phyloP scores from a whole-genome alignment of 2,113 vertebrate genomes.

The Hemiprocne comata region DNA sequence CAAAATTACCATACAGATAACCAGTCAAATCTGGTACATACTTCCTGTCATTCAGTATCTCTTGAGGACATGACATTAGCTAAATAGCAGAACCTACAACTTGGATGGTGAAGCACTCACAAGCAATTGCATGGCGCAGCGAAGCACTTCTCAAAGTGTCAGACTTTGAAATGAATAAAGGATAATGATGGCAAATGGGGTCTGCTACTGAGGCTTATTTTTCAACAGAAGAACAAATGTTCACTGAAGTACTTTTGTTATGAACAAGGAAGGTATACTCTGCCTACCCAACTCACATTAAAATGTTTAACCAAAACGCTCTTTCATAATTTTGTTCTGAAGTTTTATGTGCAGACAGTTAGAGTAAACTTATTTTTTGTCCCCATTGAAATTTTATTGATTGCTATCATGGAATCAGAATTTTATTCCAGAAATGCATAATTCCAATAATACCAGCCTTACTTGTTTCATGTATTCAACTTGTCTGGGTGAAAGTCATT shows the following conservation, averaged over 20 bases:
- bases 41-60: not conserved
- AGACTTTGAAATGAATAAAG: not conserved
- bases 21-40: not conserved
- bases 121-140: conserved; percentile 42
- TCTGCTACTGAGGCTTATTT: conserved; percentile 16
- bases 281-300: not conserved
- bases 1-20: not conserved
- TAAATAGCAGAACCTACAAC: not conserved
- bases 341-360: not conserved
- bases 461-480: not conserved
- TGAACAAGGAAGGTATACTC: not conserved
- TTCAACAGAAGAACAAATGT: not conserved
- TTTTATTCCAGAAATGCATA: not conserved
- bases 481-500: not conserved
- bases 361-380: not conserved
- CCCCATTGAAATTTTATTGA: not conserved
- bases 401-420: not conserved
- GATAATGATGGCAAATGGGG: conserved; percentile 44
- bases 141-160: not conserved
- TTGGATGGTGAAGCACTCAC: not conserved
- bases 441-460: not conserved
- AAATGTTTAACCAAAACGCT: not conserved
- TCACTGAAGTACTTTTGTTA: not conserved
- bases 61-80: not conserved
- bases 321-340: not conserved